These are phyloP conservation scores for Polymixis lichenea DNA, from an alignment of 2,888 invertebrate genomes.

Conservation along the genomic window DNA sequence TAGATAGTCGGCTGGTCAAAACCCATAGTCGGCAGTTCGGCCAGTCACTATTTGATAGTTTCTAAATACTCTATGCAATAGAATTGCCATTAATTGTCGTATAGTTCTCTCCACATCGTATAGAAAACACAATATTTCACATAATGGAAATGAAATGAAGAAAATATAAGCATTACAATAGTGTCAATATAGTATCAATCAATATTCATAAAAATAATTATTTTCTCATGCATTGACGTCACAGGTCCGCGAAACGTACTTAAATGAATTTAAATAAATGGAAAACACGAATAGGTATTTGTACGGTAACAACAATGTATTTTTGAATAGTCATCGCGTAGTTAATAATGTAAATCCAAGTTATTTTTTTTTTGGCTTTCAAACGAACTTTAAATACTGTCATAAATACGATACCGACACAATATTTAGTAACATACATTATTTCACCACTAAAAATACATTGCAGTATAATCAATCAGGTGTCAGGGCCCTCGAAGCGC, in stretches of 20 bases:
- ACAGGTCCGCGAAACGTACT: neutral
- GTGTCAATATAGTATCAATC: neutral
- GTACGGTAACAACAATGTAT: slow-evolving; percentile 13
- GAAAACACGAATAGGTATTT: slow-evolving; percentile 27
- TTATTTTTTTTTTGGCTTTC: neutral
- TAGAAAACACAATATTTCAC: slow-evolving; percentile 12
- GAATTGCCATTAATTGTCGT: too few relatives aligned
- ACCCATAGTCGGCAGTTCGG: too few relatives aligned
- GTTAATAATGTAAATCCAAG: neutral
- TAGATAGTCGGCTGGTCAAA: too few relatives aligned
- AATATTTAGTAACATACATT: neutral
- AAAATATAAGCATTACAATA: neutral
- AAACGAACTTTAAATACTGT: slow-evolving; percentile 7
- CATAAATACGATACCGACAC: neutral
- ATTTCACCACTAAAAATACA: slow-evolving; percentile 7
- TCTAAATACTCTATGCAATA: too few relatives aligned
- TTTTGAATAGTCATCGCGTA: slow-evolving; percentile 28
- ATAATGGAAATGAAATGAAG: neutral
- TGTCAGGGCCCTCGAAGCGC: too few relatives aligned
- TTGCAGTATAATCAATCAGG: neutral
- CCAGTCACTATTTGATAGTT: too few relatives aligned
- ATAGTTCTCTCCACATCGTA: too few relatives aligned
- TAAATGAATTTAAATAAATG: slow-evolving; percentile 20
- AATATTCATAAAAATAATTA: slow-evolving; percentile 6
- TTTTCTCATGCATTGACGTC: neutral